Evolutionary conservation across 1,140 invertebrate species (phyloP).

Genomic region (Yoshiicerus persimilis): DNA sequence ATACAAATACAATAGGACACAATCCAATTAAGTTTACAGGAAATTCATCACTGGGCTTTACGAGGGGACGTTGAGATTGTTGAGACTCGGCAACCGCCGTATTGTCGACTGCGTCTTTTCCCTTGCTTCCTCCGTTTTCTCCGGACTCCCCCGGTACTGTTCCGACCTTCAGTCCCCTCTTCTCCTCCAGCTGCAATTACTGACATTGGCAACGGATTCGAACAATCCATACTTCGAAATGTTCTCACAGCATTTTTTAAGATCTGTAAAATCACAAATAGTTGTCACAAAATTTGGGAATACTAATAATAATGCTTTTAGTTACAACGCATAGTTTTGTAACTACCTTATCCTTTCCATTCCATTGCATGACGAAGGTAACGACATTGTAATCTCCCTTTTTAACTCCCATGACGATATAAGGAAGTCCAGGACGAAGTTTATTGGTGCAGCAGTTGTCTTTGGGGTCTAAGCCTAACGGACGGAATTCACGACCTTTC

Average conservation of each 20-base stretch:
- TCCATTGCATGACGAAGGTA: constrained; percentile 59
- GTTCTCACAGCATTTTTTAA: constrained; percentile 55
- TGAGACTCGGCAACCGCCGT: constrained; percentile 46
- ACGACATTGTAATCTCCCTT: constrained; percentile 54
- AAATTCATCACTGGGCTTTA: constrained; percentile 39
- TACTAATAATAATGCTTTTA: background rate
- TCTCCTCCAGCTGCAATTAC: constrained; percentile 47
- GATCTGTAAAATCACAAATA: constrained; percentile 47
- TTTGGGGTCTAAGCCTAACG: constrained; percentile 54
- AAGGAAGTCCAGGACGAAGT: constrained; percentile 50
- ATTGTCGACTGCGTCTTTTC: constrained; percentile 37
- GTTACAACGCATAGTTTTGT: background rate
- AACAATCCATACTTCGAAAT: constrained; percentile 57
- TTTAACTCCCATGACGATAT: constrained; percentile 59
- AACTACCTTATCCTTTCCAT: constrained; percentile 52
- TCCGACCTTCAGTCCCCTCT: background rate
- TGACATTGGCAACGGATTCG: constrained; percentile 55
- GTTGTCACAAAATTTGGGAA: background rate
- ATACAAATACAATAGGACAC: background rate
- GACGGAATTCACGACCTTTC: constrained; percentile 51
- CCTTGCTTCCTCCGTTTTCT: constrained; percentile 43
- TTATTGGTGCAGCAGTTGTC: constrained; percentile 55
- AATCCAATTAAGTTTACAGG: background rate
- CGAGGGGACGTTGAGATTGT: constrained; percentile 7
- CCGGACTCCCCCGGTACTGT: constrained; percentile 11